A percentile compares a stretch with the other conserved stretches of the same genome.
Conservation (phyloP, 2,888 invertebrate species). For the Ectemnius continuus region DNA sequence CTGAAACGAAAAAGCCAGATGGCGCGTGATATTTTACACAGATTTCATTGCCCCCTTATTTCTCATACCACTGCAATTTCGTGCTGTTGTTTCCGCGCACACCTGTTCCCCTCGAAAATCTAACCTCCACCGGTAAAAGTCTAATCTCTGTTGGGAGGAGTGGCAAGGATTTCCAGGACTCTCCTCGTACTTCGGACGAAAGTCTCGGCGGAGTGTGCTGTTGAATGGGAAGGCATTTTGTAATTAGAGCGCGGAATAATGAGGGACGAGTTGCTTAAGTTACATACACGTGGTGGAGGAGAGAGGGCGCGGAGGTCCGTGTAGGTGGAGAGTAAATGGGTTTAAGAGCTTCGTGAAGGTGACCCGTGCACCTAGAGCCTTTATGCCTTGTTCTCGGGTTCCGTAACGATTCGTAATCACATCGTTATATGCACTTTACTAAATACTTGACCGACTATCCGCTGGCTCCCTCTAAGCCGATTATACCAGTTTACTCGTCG, state of each 20-base stretch:
- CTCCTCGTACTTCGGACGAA: no score
- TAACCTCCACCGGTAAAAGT: no score
- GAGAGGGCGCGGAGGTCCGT: no score
- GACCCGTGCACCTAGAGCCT: not conserved
- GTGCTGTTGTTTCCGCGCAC: no score
- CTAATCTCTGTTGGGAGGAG: slow-evolving; percentile 26
- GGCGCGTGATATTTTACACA: slow-evolving; percentile 44
- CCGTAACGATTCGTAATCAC: slow-evolving; percentile 28
- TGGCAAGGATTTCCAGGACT: no score
- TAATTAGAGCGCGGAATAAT: not conserved
- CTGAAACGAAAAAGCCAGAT: slow-evolving; percentile 49
- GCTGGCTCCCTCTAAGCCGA: slow-evolving; percentile 48
- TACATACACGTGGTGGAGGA: not conserved
- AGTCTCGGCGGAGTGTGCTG: no score
- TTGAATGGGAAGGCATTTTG: not conserved
- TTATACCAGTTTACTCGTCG: slow-evolving; percentile 47
- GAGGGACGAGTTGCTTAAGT: slow-evolving; percentile 2
- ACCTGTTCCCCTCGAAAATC: no score
- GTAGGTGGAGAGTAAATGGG: not conserved
- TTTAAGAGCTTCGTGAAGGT: slow-evolving; percentile 6
- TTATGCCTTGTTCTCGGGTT: slow-evolving; percentile 2
- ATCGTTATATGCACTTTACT: slow-evolving; percentile 45
- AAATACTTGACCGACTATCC: slow-evolving; percentile 45
- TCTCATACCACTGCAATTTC: not conserved
- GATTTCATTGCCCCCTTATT: slow-evolving; percentile 25